These are phyloP conservation scores for Isaurus tuberculatus DNA, from an alignment of 92 coral and sea anemone genomes.

Conservation along the genomic window DNA sequence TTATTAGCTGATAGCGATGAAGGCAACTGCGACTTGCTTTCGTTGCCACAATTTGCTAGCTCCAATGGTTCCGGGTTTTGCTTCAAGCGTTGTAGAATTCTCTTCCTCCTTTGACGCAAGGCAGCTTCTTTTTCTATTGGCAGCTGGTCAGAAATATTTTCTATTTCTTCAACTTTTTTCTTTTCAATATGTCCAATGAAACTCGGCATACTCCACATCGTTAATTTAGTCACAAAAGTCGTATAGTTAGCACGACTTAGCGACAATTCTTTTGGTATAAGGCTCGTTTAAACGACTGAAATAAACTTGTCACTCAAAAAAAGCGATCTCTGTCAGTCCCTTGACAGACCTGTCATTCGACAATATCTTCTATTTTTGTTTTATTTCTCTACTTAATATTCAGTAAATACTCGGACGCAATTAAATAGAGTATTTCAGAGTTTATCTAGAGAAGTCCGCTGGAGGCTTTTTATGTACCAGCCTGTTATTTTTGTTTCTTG, in stretches of 20 bases:
- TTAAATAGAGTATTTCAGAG: not conserved
- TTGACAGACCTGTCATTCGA: slow-evolving; percentile 40
- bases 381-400: slow-evolving; percentile 13
- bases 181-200: slow-evolving; percentile 28
- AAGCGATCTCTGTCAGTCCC: slow-evolving; percentile 13
- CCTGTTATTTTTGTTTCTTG: not conserved
- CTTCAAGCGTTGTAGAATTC: slow-evolving; percentile 66
- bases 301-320: slow-evolving; percentile 19
- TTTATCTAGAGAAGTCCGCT: not conserved
- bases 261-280: not conserved
- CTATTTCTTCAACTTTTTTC: slow-evolving; percentile 9
- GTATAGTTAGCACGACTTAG: too few species aligned
- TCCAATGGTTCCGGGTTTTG: slow-evolving; percentile 24
- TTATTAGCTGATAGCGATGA: not conserved
- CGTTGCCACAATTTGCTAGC: not conserved
- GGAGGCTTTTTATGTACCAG: not conserved
- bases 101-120: slow-evolving; percentile 61
- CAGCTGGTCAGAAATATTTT: slow-evolving; percentile 36
- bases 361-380: not conserved
- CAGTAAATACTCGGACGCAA: slow-evolving; percentile 17
- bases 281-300: not conserved
- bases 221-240: not conserved
- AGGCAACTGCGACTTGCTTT: not conserved
- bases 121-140: slow-evolving; percentile 67
- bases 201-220: slow-evolving; percentile 37